These are phyloP conservation scores for Tretioscincus oriximinensis DNA, from an alignment of 2,113 vertebrate species.

Conservation along the genomic window DNA sequence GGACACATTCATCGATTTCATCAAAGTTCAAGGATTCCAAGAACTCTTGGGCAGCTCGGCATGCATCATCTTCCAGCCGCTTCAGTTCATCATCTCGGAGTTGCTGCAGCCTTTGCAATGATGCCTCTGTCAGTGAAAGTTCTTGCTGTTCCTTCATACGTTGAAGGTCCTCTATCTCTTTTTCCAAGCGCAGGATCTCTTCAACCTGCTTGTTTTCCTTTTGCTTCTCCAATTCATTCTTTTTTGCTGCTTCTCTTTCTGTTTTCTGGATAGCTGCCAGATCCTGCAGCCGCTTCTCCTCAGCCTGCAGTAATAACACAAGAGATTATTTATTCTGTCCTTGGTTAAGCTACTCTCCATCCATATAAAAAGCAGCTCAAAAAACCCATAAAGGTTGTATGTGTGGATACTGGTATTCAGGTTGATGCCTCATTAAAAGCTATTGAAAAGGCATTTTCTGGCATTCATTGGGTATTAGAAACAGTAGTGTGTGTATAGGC, in stretches of 20 bases:
- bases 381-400: too few relatives aligned
- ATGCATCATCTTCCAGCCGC: conserved; percentile 91
- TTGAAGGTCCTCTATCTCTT: conserved; percentile 91
- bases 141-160: conserved; percentile 92
- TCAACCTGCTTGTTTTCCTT: conserved; percentile 89
- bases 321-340: background rate
- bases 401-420: too few relatives aligned
- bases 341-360: background rate
- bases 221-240: conserved; percentile 71
- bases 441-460: too few relatives aligned
- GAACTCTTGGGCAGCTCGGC: conserved; percentile 93
- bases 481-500: too few relatives aligned
- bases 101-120: conserved; percentile 84
- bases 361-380: too few relatives aligned
- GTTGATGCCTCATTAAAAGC: too few relatives aligned
- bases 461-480: too few relatives aligned
- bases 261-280: conserved; percentile 59
- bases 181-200: conserved; percentile 93
- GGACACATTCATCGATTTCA: conserved; percentile 95
- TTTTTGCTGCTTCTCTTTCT: conserved; percentile 64
- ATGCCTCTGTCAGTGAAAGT: conserved; percentile 88
- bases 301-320: conserved; percentile 62
- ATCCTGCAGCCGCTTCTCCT: conserved; percentile 65
- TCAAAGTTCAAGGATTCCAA: conserved; percentile 94
- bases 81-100: conserved; percentile 89